Evolutionary conservation across 2,113 vertebrate genomes (phyloP), one percentile per base, ranked within the genome.

Genomic region (Aythya baeri): DNA sequence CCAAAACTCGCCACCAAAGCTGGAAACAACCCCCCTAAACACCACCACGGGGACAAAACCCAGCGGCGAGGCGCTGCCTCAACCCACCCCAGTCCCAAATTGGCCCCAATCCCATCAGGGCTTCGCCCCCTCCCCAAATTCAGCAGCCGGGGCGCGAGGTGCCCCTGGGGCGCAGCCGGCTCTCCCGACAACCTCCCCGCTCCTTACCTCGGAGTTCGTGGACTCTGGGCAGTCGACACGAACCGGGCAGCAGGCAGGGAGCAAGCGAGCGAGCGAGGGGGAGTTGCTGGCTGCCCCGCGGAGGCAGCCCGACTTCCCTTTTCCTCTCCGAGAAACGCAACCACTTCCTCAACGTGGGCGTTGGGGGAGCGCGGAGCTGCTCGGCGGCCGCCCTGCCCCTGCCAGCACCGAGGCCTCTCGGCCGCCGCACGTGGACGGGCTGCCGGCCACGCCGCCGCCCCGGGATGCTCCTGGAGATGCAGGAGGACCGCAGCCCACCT

Each of bases 171-270:
- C 72, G 66, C 62, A 43, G 1, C 0, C 61, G 2, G 20, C 49
- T 65, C 32, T 21, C 29, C 41, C 36, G 25, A 78, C 83, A 4
- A 29, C 22, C 74, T 41, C 65, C 49, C 25, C 5, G 8, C 13
- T 72, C 52, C 97, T 97, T 92, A 97, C 96, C 96, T 96, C 9
- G 63, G 38, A 90, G 98, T 98, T 98, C 98, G 97, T 98, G 98
- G 99, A 98, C 99, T 99, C 99, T 98, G 98, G 97, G 96, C 98
- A 98, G 98, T 98, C 98, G 91, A 99, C 98, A 97, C 98, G 98
- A 99, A 99, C 83, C 79, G 49, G 27, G 22, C 84, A 50, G 97
- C 94, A 21, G 22, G 17, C 17, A 54, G 83, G 76, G 87, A 83
- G 84, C 89, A 76, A 46, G 75, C 62, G 58, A 54, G 83, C 79